Conservation (phyloP, 64 coral and sea anemone genomes). For the Montipora cactus region DNA sequence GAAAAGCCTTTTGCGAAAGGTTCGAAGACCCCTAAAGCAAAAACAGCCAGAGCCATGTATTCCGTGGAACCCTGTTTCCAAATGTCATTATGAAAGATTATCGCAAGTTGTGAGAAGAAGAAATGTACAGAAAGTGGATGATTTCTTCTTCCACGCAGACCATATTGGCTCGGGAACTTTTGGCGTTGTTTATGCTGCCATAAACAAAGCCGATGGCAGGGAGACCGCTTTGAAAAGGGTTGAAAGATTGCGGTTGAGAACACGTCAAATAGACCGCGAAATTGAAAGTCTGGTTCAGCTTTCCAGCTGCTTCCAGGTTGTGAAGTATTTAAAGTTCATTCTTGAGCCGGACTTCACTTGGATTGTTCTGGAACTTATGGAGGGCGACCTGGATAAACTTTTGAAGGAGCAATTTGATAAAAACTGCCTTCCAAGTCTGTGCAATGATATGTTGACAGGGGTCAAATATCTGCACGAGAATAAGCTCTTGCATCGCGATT, state of each 20-base stretch:
- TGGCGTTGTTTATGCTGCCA: slow-evolving; percentile 6
- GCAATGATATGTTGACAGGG: slow-evolving; percentile 68
- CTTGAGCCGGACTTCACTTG: slow-evolving; percentile 50
- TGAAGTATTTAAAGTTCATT: slow-evolving; percentile 35
- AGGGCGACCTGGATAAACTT: slow-evolving; percentile 53
- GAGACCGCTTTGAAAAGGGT: slow-evolving; percentile 22
- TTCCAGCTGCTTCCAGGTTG: slow-evolving; percentile 46
- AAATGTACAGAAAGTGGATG: not conserved
- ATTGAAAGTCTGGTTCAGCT: not conserved
- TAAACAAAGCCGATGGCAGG: not conserved
- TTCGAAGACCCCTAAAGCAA: not conserved
- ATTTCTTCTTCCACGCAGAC: not conserved
- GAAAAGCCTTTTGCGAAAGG: not conserved
- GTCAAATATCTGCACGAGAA: slow-evolving; percentile 52
- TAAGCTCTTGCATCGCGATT: slow-evolving; percentile 66
- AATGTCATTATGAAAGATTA: not conserved
- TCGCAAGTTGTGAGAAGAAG: not conserved
- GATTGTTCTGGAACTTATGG: slow-evolving; percentile 81
- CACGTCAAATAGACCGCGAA: not conserved
- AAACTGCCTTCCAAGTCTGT: not conserved
- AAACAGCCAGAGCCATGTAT: not conserved
- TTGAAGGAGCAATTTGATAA: not conserved
- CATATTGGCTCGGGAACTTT: slow-evolving; percentile 25
- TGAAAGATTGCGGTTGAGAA: not conserved
- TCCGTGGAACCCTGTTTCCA: not conserved